Evolutionary conservation across 2,113 vertebrate species (phyloP).

Genomic region (Paraplagusia blochii): DNA sequence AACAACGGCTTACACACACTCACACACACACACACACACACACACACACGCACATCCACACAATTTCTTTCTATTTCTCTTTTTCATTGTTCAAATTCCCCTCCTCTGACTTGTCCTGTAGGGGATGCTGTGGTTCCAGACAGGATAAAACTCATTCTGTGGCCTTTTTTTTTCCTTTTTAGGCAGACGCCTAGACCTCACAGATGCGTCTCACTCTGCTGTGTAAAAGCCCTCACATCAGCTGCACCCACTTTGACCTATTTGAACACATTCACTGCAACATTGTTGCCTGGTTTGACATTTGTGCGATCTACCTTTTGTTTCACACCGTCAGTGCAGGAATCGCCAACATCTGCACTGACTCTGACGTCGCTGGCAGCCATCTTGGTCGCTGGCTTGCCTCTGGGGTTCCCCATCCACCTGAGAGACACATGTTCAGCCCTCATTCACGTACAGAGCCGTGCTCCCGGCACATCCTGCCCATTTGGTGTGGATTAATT

Average conservation of each 20-base stretch:
- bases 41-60: conserved; percentile 14
- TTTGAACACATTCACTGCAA: conserved; percentile 45
- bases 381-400: conserved; percentile 3
- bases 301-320: conserved; percentile 23
- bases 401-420: conserved; percentile 19
- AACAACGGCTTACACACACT: conserved; percentile 29
- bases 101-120: conserved; percentile 47
- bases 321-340: conserved; percentile 15
- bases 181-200: conserved; percentile 30
- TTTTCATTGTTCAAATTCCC: conserved; percentile 15
- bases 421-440: conserved; percentile 30
- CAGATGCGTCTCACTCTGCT: conserved; percentile 31
- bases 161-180: conserved; percentile 19
- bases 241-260: conserved; percentile 58
- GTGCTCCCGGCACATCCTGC: conserved; percentile 41
- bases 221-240: conserved; percentile 47
- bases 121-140: conserved; percentile 69
- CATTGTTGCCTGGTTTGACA: conserved; percentile 44
- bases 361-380: background rate
- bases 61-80: conserved; percentile 3
- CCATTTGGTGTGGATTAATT: conserved; percentile 52
- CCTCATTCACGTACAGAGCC: conserved; percentile 32
- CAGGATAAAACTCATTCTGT: background rate
- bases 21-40: conserved; percentile 28
- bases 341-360: conserved; percentile 4